These are phyloP conservation scores for Maniola jurtina DNA, from an alignment of 1,140 invertebrate genomes.

Conservation along the genomic window DNA sequence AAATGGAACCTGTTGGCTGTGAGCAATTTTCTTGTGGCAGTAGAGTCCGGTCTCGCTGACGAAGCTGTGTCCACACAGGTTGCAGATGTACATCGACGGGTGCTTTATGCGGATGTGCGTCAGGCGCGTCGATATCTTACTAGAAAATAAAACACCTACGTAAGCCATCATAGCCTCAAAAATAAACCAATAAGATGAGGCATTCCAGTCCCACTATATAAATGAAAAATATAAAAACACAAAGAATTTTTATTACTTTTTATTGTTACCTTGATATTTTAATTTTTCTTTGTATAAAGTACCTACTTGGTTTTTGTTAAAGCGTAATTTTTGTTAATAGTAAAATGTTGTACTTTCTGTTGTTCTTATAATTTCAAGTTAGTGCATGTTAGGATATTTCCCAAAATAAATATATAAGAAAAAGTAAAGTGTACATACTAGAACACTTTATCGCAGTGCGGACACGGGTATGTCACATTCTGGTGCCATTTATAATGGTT, in stretches of 20 bases:
- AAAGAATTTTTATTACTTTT: too few species aligned
- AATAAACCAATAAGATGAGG: neutral
- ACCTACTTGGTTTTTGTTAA: too few species aligned
- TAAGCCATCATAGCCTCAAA: neutral
- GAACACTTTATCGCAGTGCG: conserved; percentile 62
- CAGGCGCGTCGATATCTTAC: conserved; percentile 60
- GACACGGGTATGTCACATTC: conserved; percentile 64
- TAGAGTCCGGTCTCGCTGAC: conserved; percentile 62
- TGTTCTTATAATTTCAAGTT: too few species aligned
- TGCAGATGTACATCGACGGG: conserved; percentile 61
- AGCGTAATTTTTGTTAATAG: too few species aligned
- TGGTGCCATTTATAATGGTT: conserved; percentile 68
- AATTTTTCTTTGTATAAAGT: too few species aligned
- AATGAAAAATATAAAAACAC: too few species aligned
- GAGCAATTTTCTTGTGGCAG: conserved; percentile 61
- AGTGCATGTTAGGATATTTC: too few species aligned
- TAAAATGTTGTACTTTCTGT: too few species aligned
- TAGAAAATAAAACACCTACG: conserved; percentile 38
- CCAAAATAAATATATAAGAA: too few species aligned
- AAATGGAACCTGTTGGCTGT: conserved; percentile 49
- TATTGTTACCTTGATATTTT: too few species aligned
- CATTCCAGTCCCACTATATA: too few species aligned
- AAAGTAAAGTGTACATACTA: conserved; percentile 56
- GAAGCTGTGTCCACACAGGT: conserved; percentile 66
- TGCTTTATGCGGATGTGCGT: conserved; percentile 70